Evolutionary conservation across 1,140 invertebrate genomes (phyloP).

Genomic region (Amphibalanus amphitrite): DNA sequence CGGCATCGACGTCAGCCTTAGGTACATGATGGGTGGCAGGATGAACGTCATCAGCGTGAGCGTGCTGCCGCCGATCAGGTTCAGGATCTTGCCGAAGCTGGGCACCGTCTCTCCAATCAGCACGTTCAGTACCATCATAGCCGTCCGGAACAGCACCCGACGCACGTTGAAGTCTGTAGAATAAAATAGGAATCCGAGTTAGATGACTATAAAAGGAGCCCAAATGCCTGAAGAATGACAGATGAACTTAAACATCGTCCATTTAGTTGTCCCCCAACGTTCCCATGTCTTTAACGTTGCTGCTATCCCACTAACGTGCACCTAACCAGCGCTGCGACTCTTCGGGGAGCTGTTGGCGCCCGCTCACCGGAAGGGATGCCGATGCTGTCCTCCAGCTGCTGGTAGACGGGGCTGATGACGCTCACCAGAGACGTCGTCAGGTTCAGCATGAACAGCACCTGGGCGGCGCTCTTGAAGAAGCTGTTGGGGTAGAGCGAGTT

Average conservation of each 20-base stretch:
- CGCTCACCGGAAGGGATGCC: slow-evolving; percentile 39
- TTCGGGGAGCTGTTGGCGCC: background rate
- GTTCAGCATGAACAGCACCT: slow-evolving; percentile 21
- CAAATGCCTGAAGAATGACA: too few species aligned
- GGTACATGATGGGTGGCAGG: slow-evolving; percentile 65
- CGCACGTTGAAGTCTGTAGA: slow-evolving; percentile 57
- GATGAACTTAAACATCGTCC: too few species aligned
- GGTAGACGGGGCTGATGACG: slow-evolving; percentile 42
- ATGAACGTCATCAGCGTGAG: too few species aligned
- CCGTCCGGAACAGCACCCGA: slow-evolving; percentile 50
- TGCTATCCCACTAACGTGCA: too few species aligned
- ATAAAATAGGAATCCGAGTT: slow-evolving; percentile 14
- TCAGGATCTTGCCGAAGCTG: slow-evolving; percentile 70
- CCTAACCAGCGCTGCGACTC: too few species aligned
- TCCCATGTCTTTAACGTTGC: too few species aligned
- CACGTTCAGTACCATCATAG: slow-evolving; percentile 47
- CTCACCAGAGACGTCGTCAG: slow-evolving; percentile 43
- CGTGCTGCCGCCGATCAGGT: slow-evolving; percentile 64
- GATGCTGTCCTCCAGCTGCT: slow-evolving; percentile 48
- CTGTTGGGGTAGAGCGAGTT: too few species aligned
- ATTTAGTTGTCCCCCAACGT: too few species aligned
- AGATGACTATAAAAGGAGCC: too few species aligned
- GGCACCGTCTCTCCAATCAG: slow-evolving; percentile 65
- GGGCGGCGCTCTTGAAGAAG: too few species aligned
- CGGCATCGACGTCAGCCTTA: slow-evolving; percentile 29